phyloP scores from a whole-genome alignment of 2,797 vertebrate genomes.

The Tolypeutes matacus region DNA sequence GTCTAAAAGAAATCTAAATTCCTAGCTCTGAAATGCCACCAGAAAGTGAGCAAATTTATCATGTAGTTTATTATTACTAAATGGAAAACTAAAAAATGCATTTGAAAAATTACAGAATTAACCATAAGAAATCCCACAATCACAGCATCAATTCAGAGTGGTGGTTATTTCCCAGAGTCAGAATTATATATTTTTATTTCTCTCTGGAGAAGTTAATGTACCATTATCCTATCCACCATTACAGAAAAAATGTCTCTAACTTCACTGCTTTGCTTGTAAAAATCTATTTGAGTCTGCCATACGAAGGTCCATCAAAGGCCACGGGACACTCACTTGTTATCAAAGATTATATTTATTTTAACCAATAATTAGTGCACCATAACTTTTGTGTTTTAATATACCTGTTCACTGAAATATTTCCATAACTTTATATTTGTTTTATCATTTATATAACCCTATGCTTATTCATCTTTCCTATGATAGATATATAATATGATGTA shows the following conservation, averaged over 20 bases:
- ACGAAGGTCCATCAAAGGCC: background rate
- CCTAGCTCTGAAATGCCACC: background rate
- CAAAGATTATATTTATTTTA: background rate
- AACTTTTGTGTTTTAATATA: background rate
- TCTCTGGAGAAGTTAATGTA: background rate
- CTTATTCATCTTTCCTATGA: background rate
- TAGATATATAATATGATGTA: background rate
- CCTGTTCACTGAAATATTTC: background rate
- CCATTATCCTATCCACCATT: background rate
- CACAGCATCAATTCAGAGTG: background rate
- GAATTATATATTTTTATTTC: background rate
- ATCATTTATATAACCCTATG: background rate
- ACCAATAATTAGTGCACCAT: background rate
- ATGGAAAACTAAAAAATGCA: background rate
- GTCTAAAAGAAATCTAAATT: constrained; percentile 3
- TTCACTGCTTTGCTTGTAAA: background rate
- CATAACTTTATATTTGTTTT: background rate
- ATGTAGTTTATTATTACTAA: background rate
- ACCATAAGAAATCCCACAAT: background rate
- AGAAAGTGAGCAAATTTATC: constrained; percentile 38
- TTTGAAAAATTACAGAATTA: background rate
- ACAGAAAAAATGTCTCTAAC: background rate
- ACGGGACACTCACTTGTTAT: background rate
- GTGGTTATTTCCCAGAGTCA: background rate
- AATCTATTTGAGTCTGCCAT: background rate